phyloP scores from a whole-genome alignment of 2,797 vertebrate genomes.

The Fringilla coelebs region DNA sequence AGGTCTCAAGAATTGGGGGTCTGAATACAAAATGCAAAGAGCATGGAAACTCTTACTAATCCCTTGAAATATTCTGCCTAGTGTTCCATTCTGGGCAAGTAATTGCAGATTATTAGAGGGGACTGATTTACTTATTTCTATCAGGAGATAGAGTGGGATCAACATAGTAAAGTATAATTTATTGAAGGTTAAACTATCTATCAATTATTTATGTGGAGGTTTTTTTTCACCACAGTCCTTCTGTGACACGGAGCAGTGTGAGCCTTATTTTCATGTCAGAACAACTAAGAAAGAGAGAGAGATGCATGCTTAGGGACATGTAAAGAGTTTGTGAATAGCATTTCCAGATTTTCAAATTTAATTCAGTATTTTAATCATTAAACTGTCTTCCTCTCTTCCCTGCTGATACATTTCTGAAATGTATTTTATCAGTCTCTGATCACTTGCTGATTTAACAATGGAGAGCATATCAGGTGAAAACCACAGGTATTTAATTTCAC shows the following conservation, averaged over 20 bases:
- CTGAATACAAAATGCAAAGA: not conserved
- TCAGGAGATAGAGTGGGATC: not conserved
- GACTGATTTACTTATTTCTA: not conserved
- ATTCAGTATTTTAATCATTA: not conserved
- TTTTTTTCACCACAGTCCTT: not conserved
- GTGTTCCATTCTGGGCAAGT: not conserved
- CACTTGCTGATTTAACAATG: not conserved
- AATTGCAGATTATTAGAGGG: not conserved
- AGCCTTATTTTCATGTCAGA: not conserved
- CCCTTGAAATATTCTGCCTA: not conserved
- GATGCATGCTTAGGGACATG: rapidly evolving
- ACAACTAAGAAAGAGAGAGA: not conserved
- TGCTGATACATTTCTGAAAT: not conserved
- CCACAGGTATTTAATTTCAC: not conserved
- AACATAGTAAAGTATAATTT: not conserved
- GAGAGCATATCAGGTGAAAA: not conserved
- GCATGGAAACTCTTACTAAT: not conserved
- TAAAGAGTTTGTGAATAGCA: not conserved
- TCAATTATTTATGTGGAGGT: not conserved
- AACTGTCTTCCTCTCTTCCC: not conserved
- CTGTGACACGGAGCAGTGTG: not conserved
- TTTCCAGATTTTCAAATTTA: not conserved
- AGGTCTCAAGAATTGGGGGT: not conserved
- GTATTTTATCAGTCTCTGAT: not conserved
- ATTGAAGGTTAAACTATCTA: not conserved